These are phyloP conservation scores for Drosophila kambysellisi DNA, from an alignment of 2,888 invertebrate genomes.

Conservation along the genomic window DNA sequence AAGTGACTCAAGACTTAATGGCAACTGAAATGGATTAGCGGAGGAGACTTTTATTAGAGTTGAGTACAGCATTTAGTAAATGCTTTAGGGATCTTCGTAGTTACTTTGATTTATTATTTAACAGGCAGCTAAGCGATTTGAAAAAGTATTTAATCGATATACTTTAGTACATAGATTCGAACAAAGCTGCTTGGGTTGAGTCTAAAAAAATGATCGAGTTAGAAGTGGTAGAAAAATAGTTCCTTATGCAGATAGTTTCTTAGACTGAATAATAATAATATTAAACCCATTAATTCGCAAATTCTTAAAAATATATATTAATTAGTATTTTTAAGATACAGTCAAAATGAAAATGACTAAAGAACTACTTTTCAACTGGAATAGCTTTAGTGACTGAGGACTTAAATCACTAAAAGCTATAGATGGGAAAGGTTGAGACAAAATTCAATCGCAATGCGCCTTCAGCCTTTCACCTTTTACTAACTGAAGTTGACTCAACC, in stretches of 20 bases:
- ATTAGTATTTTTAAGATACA: not conserved
- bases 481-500: slow-evolving; percentile 42
- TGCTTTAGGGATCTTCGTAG: not conserved
- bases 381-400: not conserved
- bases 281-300: not conserved
- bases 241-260: not conserved
- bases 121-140: not conserved
- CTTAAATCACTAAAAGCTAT: slow-evolving; percentile 17
- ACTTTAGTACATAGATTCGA: not conserved
- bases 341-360: not conserved
- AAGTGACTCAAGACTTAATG: slow-evolving; percentile 59
- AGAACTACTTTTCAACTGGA: no score
- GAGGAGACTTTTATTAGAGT: slow-evolving; percentile 30
- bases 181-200: not conserved
- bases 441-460: slow-evolving; percentile 12
- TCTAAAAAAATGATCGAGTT: not conserved
- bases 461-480: slow-evolving; percentile 52
- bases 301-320: not conserved
- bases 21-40: slow-evolving; percentile 51
- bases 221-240: not conserved
- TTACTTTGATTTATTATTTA: not conserved
- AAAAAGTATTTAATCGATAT: no score
- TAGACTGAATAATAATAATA: not conserved
- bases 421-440: slow-evolving; percentile 18
- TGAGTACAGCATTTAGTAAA: not conserved